Percentiles rank a stretch among this genome's conserved stretches.
Evolutionary conservation across 2,888 invertebrate species (phyloP).

Genomic region (Nymphalis polychloros): DNA sequence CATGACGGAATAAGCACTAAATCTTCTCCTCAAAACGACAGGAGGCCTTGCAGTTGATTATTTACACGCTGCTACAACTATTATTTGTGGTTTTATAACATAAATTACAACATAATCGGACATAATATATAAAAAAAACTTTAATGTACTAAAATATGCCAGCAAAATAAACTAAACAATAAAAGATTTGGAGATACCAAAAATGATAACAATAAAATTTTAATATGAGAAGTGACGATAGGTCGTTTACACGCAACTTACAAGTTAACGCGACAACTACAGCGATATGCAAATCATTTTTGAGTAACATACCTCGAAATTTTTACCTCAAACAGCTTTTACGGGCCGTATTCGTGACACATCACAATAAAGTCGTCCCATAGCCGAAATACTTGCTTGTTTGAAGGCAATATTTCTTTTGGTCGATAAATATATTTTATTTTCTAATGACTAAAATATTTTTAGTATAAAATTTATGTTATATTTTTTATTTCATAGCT

Average conservation of each 20-base stretch:
- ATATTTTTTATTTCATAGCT: neutral
- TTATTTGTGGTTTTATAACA: no score
- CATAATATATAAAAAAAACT: no score
- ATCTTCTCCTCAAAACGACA: no score
- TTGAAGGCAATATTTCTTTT: constrained; percentile 16
- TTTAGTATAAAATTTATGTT: neutral
- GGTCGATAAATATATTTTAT: constrained; percentile 26
- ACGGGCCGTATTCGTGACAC: constrained; percentile 70
- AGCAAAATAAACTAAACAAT: neutral
- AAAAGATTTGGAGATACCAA: constrained; percentile 50
- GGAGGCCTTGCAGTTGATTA: no score
- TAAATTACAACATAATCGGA: no score
- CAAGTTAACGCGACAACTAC: constrained; percentile 63
- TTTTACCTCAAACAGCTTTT: constrained; percentile 62
- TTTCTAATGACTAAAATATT: constrained; percentile 11
- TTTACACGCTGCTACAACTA: no score
- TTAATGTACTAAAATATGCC: neutral
- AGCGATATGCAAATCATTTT: constrained; percentile 72
- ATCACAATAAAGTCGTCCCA: constrained; percentile 65
- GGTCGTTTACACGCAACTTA: constrained; percentile 60
- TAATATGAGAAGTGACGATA: constrained; percentile 62
- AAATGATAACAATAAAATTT: constrained; percentile 58
- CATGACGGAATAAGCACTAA: no score
- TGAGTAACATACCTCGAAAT: constrained; percentile 55
- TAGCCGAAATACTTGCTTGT: constrained; percentile 69